Evolutionary conservation across 2,888 invertebrate species (phyloP).

Genomic region (Linnaemya tessellans): DNA sequence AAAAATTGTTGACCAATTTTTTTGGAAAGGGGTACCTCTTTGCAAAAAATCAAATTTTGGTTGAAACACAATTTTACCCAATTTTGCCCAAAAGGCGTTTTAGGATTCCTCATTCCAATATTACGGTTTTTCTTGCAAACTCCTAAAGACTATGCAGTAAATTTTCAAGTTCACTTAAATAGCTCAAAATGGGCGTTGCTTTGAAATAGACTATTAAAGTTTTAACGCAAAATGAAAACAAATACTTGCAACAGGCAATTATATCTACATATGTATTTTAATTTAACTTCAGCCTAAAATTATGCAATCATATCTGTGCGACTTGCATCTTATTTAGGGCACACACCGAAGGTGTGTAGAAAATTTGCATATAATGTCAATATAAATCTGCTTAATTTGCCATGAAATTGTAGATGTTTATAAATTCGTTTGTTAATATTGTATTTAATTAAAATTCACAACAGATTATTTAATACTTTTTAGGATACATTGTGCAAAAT

Average conservation of each 20-base stretch:
- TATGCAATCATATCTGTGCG: constrained; percentile 18
- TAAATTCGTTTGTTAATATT: constrained; percentile 14
- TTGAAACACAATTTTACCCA: too few species aligned
- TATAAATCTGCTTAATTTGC: constrained; percentile 28
- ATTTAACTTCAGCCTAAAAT: constrained; percentile 32
- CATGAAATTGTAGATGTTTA: constrained; percentile 52
- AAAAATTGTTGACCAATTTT: too few species aligned
- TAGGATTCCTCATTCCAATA: too few species aligned
- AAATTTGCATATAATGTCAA: constrained; percentile 34
- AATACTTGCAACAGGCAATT: not conserved
- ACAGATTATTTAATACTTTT: constrained; percentile 11
- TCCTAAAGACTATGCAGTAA: not conserved
- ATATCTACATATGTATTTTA: not conserved
- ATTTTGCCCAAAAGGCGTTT: too few species aligned
- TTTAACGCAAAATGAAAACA: not conserved
- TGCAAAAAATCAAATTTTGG: too few species aligned
- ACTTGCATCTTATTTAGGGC: constrained; percentile 10
- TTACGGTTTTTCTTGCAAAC: not conserved
- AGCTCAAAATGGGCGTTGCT: not conserved
- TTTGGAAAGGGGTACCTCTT: too few species aligned
- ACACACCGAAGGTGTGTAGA: not conserved
- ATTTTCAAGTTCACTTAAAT: not conserved
- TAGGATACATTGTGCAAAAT: not conserved
- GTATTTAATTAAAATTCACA: constrained; percentile 31
- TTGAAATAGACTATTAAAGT: not conserved